phyloP scores from a whole-genome alignment of 2,113 vertebrate genomes.

The Pristiophorus japonicus region DNA sequence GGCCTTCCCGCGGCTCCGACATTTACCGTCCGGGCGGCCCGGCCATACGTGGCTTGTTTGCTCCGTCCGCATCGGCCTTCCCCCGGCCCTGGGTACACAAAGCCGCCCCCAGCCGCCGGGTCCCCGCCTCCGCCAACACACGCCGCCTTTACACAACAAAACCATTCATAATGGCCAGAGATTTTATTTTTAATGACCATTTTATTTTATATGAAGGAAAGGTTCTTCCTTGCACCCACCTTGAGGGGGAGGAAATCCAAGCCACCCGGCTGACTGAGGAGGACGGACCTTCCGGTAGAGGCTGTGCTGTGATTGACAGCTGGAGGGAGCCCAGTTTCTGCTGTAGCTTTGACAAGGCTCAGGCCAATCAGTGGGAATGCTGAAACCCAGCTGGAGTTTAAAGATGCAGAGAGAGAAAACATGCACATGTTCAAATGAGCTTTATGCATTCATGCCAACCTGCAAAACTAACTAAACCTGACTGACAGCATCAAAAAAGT shows the following conservation, averaged over 20 bases:
- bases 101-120: neutral
- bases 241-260: too few relatives aligned
- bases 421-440: too few relatives aligned
- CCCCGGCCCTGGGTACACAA: neutral
- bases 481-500: too few relatives aligned
- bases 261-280: neutral
- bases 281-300: conserved; percentile 17
- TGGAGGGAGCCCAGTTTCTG: neutral
- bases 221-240: neutral
- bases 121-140: too few relatives aligned
- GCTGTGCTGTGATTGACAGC: neutral
- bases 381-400: neutral
- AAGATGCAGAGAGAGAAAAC: too few relatives aligned
- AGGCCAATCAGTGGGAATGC: neutral
- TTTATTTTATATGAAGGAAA: too few relatives aligned
- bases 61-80: neutral
- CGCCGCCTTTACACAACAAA: too few relatives aligned
- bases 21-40: neutral
- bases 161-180: too few relatives aligned
- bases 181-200: too few relatives aligned
- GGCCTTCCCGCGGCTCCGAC: neutral
- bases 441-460: too few relatives aligned
- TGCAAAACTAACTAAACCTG: too few relatives aligned
- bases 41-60: conserved; percentile 17
- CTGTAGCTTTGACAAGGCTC: neutral